Conservation (phyloP, 2,113 vertebrate genomes). For the Stegostoma tigrinum region DNA sequence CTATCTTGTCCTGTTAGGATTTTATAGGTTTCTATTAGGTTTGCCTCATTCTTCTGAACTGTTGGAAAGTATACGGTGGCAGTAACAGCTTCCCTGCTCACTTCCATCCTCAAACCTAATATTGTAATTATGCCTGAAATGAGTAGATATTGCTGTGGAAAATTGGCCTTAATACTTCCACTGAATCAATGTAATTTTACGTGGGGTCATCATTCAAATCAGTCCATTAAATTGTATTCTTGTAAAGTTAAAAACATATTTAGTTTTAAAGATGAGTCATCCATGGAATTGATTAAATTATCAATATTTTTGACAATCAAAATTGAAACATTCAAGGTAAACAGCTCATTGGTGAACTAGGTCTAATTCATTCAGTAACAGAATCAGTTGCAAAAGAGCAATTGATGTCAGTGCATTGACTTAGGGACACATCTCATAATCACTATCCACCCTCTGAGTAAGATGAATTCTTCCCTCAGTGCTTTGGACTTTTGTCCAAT, state of each 20-base stretch:
- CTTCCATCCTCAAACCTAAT: background rate
- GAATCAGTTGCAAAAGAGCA: background rate
- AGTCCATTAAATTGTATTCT: background rate
- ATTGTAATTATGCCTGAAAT: background rate
- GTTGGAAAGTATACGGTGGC: background rate
- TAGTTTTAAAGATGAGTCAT: background rate
- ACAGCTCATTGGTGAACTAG: background rate
- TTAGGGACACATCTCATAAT: background rate
- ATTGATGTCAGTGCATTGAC: background rate
- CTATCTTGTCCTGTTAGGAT: too few relatives aligned
- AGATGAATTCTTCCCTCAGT: background rate
- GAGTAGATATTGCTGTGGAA: background rate
- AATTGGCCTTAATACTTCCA: background rate
- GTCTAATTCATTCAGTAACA: background rate
- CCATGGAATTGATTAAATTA: background rate
- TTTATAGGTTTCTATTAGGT: too few relatives aligned
- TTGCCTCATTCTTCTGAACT: too few relatives aligned
- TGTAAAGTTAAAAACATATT: too few relatives aligned
- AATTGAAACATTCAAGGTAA: background rate
- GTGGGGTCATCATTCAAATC: background rate
- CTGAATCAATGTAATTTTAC: background rate
- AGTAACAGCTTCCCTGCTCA: background rate
- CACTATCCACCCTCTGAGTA: background rate
- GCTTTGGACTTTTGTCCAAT: background rate
- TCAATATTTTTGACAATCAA: background rate